These are phyloP conservation scores for Tachysurus fulvidraco DNA, from an alignment of 2,113 vertebrate species.

Conservation along the genomic window DNA sequence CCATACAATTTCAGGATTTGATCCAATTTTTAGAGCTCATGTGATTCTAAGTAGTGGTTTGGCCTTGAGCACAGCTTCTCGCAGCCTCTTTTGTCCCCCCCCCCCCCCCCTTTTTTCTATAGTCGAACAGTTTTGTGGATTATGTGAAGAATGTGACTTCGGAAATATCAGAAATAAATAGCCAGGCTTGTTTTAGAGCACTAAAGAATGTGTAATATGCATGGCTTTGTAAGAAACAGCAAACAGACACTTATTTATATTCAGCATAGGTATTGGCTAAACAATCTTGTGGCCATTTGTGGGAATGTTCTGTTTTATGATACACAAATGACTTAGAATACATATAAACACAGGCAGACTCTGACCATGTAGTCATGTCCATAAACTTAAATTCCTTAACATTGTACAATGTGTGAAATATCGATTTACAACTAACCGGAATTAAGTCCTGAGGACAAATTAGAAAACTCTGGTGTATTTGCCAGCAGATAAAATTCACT, in stretches of 20 bases:
- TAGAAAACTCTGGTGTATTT: not conserved
- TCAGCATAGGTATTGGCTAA: not conserved
- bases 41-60: conserved; percentile 13
- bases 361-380: not conserved
- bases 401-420: not conserved
- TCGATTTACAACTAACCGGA: not conserved
- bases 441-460: not conserved
- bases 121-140: conserved; percentile 7
- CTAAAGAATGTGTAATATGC: conserved; percentile 4
- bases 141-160: conserved; percentile 22
- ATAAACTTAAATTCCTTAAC: not conserved
- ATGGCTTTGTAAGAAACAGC: conserved; percentile 11
- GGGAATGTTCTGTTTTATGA: not conserved
- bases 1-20: not conserved
- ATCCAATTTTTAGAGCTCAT: not conserved
- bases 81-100: too few relatives aligned
- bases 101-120: not conserved
- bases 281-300: not conserved
- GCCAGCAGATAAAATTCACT: not conserved
- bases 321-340: not conserved
- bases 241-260: not conserved
- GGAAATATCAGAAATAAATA: conserved; percentile 35
- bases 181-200: conserved; percentile 41
- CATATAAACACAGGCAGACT: not conserved
- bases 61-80: not conserved